A percentile compares a stretch with the other conserved stretches of the same genome.
Evolutionary conservation across 2,888 invertebrate species (phyloP).

Genomic region (Drosophila falleni): DNA sequence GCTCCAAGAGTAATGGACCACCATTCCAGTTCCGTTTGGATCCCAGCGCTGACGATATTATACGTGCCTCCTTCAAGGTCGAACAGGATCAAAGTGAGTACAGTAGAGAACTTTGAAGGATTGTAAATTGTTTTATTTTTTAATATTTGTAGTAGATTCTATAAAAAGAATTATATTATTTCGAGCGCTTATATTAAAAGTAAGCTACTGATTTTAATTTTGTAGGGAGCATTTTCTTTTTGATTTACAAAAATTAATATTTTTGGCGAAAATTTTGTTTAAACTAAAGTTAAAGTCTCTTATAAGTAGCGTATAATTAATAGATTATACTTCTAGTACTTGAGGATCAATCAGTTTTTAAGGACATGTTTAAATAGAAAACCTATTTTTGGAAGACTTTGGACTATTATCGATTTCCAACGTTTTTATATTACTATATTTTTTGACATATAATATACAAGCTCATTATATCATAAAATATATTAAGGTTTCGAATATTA

Average conservation of each 20-base stretch:
- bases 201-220: too few species aligned
- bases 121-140: not conserved
- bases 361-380: too few species aligned
- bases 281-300: not conserved
- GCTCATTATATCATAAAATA: not conserved
- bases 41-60: constrained; percentile 96
- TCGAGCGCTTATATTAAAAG: too few species aligned
- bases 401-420: too few species aligned
- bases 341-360: too few species aligned
- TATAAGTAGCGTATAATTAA: not conserved
- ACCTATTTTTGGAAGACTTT: too few species aligned
- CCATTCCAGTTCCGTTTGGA: constrained; percentile 98
- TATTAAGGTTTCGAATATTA: not conserved
- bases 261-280: not conserved
- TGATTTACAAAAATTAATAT: too few species aligned
- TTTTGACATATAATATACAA: too few species aligned
- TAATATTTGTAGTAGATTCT: not conserved
- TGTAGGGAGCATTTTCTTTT: too few species aligned
- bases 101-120: not conserved
- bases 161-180: not conserved
- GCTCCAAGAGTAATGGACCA: constrained; percentile 97
- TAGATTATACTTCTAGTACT: too few species aligned
- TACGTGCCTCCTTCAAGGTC: constrained; percentile 97
- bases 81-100: constrained; percentile 97
- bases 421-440: too few species aligned